phyloP scores from a whole-genome alignment of 2,113 vertebrate genomes.

The Spea multiplicata region DNA sequence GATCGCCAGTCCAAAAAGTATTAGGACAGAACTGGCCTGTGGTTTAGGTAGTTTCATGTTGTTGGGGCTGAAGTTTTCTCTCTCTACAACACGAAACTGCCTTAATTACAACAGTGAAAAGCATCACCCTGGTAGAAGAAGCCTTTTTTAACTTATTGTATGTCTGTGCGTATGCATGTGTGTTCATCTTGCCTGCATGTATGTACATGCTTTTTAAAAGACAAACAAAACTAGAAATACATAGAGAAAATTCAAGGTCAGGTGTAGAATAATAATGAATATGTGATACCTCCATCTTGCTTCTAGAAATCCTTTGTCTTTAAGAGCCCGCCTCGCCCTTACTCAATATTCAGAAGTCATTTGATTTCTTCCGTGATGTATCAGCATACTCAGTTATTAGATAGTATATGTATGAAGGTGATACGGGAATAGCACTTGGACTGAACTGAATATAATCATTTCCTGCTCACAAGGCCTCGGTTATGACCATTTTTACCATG shows the following conservation, averaged over 20 bases:
- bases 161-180: background rate
- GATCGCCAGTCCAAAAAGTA: slow-evolving; percentile 49
- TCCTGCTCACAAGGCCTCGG: slow-evolving; percentile 86
- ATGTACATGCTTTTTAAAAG: background rate
- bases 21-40: slow-evolving; percentile 83
- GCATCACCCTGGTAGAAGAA: slow-evolving; percentile 68
- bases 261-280: slow-evolving; percentile 50
- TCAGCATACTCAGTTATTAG: background rate
- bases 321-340: background rate
- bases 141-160: slow-evolving; percentile 22
- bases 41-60: slow-evolving; percentile 99
- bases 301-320: background rate
- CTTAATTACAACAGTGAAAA: slow-evolving; percentile 95
- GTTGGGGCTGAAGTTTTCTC: slow-evolving; percentile 90
- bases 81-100: slow-evolving; percentile 96
- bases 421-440: background rate
- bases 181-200: background rate
- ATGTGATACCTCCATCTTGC: background rate
- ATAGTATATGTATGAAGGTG: background rate
- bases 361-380: background rate
- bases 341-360: background rate
- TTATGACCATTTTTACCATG: slow-evolving; percentile 90
- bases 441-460: slow-evolving; percentile 3
- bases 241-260: slow-evolving; percentile 67
- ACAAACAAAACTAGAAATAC: too few relatives aligned